Evolutionary conservation across 30 jellyfish, hydroid and myxozoan genomes (phyloP).

Genomic region (Turritopsis dohrnii): DNA sequence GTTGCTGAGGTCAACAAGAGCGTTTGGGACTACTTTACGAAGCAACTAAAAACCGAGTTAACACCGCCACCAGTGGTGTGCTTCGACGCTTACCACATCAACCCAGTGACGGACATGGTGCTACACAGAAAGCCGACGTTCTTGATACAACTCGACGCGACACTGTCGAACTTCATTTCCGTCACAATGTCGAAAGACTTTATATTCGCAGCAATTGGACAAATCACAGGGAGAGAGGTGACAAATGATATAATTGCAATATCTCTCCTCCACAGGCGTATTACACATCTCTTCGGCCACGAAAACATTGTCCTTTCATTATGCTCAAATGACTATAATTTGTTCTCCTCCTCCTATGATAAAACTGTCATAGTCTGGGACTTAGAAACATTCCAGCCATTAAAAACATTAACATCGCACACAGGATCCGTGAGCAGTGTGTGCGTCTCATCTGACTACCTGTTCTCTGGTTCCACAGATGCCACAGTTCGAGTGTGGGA

Average conservation of each 20-base stretch:
- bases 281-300: slow-evolving; percentile 75
- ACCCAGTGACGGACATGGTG: slow-evolving; percentile 69
- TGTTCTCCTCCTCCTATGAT: slow-evolving; percentile 74
- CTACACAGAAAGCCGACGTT: slow-evolving; percentile 39
- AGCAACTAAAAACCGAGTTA: not conserved
- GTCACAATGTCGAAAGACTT: slow-evolving; percentile 23
- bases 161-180: slow-evolving; percentile 35
- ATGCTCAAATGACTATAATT: slow-evolving; percentile 34
- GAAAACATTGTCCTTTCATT: slow-evolving; percentile 51
- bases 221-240: slow-evolving; percentile 20
- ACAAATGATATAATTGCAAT: slow-evolving; percentile 45
- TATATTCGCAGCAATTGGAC: slow-evolving; percentile 42
- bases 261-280: slow-evolving; percentile 19
- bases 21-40: slow-evolving; percentile 47
- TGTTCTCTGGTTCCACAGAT: slow-evolving; percentile 76
- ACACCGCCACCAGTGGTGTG: slow-evolving; percentile 51
- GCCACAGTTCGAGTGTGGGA: slow-evolving; percentile 52
- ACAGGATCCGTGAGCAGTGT: slow-evolving; percentile 67
- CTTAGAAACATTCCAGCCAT: slow-evolving; percentile 43
- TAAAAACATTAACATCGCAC: slow-evolving; percentile 41
- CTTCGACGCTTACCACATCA: slow-evolving; percentile 45
- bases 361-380: slow-evolving; percentile 76
- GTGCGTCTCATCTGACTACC: slow-evolving; percentile 45
- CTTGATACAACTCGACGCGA: slow-evolving; percentile 32
- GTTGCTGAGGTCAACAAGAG: slow-evolving; percentile 63